These are phyloP conservation scores for Netelia inedita DNA, from an alignment of 2,888 invertebrate species.

Conservation along the genomic window DNA sequence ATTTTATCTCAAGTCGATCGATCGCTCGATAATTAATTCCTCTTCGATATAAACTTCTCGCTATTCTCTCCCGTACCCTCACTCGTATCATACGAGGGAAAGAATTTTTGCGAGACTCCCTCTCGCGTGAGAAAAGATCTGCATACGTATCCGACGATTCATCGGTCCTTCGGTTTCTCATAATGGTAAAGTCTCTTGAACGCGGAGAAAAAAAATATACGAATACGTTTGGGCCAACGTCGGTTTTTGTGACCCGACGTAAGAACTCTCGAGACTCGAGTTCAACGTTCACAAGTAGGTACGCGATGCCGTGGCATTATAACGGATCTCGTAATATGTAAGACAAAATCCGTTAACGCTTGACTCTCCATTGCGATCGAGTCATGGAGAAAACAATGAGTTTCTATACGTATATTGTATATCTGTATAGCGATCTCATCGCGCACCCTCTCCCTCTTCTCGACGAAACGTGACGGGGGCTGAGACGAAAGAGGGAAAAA, in stretches of 20 bases:
- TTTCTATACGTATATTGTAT: conserved; percentile 33
- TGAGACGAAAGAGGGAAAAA: conserved; percentile 67
- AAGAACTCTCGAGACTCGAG: conserved; percentile 71
- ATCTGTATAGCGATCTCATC: conserved; percentile 59
- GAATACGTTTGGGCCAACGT: conserved; percentile 23
- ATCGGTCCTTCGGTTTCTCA: conserved; percentile 44
- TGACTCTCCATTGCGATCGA: conserved; percentile 78
- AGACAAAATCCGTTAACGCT: conserved; percentile 84
- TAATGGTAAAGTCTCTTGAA: conserved; percentile 30
- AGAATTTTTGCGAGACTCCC: conserved; percentile 47
- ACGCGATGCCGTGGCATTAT: conserved; percentile 4
- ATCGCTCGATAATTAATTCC: too few species aligned
- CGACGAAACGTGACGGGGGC: conserved; percentile 54
- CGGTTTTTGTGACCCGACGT: conserved; percentile 51
- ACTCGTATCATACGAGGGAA: neutral
- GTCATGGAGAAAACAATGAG: conserved; percentile 80
- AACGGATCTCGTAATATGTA: conserved; percentile 81
- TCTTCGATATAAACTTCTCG: neutral
- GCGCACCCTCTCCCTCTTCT: conserved; percentile 46
- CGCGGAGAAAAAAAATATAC: neutral
- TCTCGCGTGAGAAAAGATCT: conserved; percentile 51
- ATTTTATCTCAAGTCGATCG: too few species aligned
- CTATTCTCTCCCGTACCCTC: neutral
- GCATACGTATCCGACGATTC: conserved; percentile 32
- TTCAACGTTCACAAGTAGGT: conserved; percentile 72